These are phyloP conservation scores for Clarias magur DNA, from an alignment of 2,113 vertebrate genomes.

Conservation along the genomic window DNA sequence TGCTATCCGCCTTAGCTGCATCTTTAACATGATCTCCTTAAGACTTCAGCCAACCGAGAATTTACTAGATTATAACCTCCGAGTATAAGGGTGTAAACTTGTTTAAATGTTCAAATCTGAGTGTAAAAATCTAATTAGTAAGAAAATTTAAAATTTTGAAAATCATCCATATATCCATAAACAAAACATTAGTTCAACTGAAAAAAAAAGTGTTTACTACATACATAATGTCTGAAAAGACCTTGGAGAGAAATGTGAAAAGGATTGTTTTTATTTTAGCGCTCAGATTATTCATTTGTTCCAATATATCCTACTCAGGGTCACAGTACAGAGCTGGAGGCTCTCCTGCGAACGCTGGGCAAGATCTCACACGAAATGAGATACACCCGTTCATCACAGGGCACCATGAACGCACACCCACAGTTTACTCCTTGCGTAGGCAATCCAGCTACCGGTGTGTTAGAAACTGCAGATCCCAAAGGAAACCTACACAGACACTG, in stretches of 20 bases:
- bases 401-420: neutral
- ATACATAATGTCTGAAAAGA: neutral
- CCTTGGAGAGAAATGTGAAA: neutral
- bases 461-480: neutral
- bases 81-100: neutral
- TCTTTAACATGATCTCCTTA: rapidly evolving
- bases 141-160: neutral
- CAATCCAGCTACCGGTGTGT: neutral
- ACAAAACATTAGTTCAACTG: neutral
- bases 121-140: neutral
- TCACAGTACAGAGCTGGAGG: neutral
- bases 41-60: neutral
- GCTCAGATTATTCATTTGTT: neutral
- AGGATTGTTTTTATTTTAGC: neutral
- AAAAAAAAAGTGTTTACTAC: too few relatives aligned
- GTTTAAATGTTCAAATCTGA: neutral
- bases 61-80: neutral
- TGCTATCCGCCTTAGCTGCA: neutral
- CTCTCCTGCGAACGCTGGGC: neutral
- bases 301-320: neutral
- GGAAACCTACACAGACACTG: neutral
- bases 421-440: neutral
- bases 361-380: neutral
- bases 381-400: neutral
- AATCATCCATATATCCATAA: neutral